phyloP scores from a whole-genome alignment of 2,888 invertebrate genomes.

The Eristalinus sepulchralis region DNA sequence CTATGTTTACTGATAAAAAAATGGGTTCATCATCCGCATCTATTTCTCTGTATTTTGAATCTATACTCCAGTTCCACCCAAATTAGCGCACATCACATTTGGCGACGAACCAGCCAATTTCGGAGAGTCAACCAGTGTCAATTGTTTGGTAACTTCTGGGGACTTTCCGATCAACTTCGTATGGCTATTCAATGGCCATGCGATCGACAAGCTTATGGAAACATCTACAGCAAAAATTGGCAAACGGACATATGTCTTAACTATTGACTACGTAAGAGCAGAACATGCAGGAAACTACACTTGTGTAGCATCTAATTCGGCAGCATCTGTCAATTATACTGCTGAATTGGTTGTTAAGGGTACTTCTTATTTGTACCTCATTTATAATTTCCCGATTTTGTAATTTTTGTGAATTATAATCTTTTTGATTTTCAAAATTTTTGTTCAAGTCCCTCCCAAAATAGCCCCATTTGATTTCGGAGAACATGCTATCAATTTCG shows the following conservation, averaged over 20 bases:
- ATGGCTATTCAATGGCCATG: slow-evolving; percentile 83
- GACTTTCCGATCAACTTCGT: slow-evolving; percentile 87
- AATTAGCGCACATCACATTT: slow-evolving; percentile 87
- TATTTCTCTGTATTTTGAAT: background rate
- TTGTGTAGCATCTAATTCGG: slow-evolving; percentile 84
- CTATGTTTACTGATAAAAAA: too few species aligned
- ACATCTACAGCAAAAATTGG: slow-evolving; percentile 80
- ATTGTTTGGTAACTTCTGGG: slow-evolving; percentile 86
- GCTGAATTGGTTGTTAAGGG: slow-evolving; percentile 83
- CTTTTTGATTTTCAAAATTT: slow-evolving; percentile 76
- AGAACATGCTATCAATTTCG: slow-evolving; percentile 77
- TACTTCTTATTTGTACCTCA: slow-evolving; percentile 46
- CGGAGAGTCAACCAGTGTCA: slow-evolving; percentile 84
- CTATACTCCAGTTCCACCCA: slow-evolving; percentile 84
- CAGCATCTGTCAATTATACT: slow-evolving; percentile 82
- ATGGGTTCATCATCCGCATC: too few species aligned
- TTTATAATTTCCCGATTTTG: background rate
- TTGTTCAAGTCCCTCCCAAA: slow-evolving; percentile 84
- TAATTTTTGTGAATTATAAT: background rate
- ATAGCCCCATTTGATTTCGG: slow-evolving; percentile 85
- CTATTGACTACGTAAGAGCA: slow-evolving; percentile 84
- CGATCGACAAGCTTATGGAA: slow-evolving; percentile 80
- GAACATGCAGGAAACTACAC: slow-evolving; percentile 85
- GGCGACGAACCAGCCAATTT: slow-evolving; percentile 84
- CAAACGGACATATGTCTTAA: slow-evolving; percentile 84